phyloP scores from a whole-genome alignment of 2,888 invertebrate species.

The Papilio elwesi region DNA sequence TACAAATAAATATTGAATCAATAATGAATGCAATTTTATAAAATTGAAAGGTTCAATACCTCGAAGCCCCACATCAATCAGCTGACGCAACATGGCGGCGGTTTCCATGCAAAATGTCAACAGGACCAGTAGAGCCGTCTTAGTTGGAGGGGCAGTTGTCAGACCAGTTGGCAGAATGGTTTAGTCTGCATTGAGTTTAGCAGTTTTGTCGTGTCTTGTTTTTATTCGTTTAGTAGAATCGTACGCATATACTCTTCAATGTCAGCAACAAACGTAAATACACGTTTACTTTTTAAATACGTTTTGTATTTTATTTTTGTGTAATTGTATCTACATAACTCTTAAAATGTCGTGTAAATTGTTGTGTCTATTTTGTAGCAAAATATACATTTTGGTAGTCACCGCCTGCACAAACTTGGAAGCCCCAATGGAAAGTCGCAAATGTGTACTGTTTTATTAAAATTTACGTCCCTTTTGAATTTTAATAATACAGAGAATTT shows the following conservation, averaged over 20 bases:
- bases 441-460: too few relatives aligned
- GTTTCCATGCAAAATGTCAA: conserved; percentile 46
- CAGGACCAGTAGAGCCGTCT: conserved; percentile 38
- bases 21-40: conserved; percentile 23
- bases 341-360: not conserved
- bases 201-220: conserved; percentile 17
- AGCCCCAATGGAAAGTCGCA: too few relatives aligned
- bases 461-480: too few relatives aligned
- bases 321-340: not conserved
- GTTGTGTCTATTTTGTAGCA: not conserved
- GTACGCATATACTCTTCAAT: conserved; percentile 20
- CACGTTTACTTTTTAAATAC: not conserved
- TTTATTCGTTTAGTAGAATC: conserved; percentile 3
- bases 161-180: conserved; percentile 17
- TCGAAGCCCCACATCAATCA: conserved; percentile 35
- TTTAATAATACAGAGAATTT: too few relatives aligned
- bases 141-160: conserved; percentile 41
- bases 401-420: too few relatives aligned
- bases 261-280: conserved; percentile 11
- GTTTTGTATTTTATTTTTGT: not conserved
- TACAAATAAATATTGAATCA: conserved; percentile 18
- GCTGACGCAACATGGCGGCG: conserved; percentile 39
- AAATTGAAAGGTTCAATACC: conserved; percentile 38
- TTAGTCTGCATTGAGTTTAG: not conserved
- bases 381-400: not conserved